phyloP scores from a whole-genome alignment of 2,797 vertebrate species.

The Rhinichthys osculus region DNA sequence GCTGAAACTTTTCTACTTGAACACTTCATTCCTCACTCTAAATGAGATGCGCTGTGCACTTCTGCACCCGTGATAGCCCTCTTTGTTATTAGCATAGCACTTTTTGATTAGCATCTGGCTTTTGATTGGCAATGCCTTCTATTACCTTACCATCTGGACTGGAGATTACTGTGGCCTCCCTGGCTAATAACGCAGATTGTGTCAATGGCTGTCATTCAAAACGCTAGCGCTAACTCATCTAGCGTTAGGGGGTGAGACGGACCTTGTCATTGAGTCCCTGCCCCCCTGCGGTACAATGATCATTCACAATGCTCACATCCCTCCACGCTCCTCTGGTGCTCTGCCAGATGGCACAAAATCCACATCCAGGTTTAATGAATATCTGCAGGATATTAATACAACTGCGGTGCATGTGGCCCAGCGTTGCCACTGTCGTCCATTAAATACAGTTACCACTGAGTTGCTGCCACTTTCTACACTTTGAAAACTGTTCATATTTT shows the following conservation, averaged over 20 bases:
- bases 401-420: conserved; percentile 28
- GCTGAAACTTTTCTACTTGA: conserved; percentile 50
- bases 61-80: conserved; percentile 43
- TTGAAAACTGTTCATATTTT: conserved; percentile 2
- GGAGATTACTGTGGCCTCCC: conserved; percentile 33
- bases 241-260: conserved; percentile 63
- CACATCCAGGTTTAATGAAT: conserved; percentile 58
- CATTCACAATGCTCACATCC: conserved; percentile 38
- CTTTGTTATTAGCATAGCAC: conserved; percentile 67
- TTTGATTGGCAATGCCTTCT: conserved; percentile 46
- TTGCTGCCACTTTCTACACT: conserved; percentile 37
- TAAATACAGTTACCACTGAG: neutral
- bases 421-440: neutral
- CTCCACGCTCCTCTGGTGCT: conserved; percentile 44
- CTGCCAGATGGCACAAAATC: conserved; percentile 53
- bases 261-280: conserved; percentile 67
- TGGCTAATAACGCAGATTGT: conserved; percentile 70
- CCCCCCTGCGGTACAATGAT: conserved; percentile 59
- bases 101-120: conserved; percentile 45
- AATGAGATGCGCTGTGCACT: conserved; percentile 40
- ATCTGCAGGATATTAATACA: conserved; percentile 59
- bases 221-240: conserved; percentile 33
- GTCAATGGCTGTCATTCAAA: conserved; percentile 69
- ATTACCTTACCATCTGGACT: conserved; percentile 47
- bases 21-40: conserved; percentile 32